phyloP scores from a whole-genome alignment of 92 coral and sea anemone genomes.

The Porites lobata region DNA sequence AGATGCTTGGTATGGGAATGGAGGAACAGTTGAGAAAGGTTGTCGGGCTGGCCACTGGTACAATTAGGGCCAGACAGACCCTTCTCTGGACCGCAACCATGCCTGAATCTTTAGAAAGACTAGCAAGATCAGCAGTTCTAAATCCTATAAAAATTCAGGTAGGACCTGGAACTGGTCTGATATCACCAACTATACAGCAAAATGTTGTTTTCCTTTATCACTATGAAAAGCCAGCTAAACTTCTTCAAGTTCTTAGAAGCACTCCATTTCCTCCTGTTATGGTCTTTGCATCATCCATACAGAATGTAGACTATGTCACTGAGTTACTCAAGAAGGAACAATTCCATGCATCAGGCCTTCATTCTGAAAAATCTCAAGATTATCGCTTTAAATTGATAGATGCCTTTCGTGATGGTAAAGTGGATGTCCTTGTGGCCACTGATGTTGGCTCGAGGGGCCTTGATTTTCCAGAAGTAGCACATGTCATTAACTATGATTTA shows the following conservation, averaged over 20 bases:
- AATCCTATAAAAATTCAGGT: constrained; percentile 94
- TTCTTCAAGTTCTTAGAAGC: constrained; percentile 83
- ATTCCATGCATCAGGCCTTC: constrained; percentile 96
- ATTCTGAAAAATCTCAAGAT: constrained; percentile 92
- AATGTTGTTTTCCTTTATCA: constrained; percentile 82
- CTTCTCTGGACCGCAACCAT: constrained; percentile 96
- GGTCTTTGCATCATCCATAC: constrained; percentile 94
- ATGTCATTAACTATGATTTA: constrained; percentile 91
- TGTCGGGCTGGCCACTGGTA: constrained; percentile 93
- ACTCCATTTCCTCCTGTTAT: constrained; percentile 98
- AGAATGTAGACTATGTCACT: constrained; percentile 92
- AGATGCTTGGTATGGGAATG: constrained; percentile 98
- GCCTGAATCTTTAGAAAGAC: constrained; percentile 94
- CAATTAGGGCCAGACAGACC: constrained; percentile 92
- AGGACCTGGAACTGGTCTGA: constrained; percentile 84
- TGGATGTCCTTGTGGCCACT: constrained; percentile 93
- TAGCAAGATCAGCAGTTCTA: constrained; percentile 96
- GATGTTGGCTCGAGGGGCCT: constrained; percentile 97
- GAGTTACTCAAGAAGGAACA: constrained; percentile 91
- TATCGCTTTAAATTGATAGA: constrained; percentile 88
- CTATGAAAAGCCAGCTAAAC: constrained; percentile 86
- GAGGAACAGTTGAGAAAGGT: constrained; percentile 96
- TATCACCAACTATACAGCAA: constrained; percentile 91
- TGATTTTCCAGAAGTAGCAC: constrained; percentile 98
- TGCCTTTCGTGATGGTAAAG: constrained; percentile 91